Evolutionary conservation across 2,888 invertebrate species (phyloP), one percentile per base, ranked within the genome.

Genomic region (Drosophila tripunctata): DNA sequence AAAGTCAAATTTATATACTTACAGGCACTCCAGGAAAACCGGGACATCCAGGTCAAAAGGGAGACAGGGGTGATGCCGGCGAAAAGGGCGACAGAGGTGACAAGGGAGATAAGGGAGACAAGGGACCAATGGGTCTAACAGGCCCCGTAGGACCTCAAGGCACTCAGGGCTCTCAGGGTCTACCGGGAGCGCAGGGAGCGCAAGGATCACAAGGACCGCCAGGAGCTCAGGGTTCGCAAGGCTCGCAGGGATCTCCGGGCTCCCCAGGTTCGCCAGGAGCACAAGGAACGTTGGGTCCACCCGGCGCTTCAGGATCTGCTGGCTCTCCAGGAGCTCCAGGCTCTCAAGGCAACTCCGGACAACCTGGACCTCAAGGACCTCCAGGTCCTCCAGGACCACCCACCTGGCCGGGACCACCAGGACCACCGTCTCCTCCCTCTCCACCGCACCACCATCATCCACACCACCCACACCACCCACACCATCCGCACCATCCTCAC

Each of bases 181-280:
- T 22, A 1, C 70, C 65, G 17, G 70, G 70, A 0, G 24, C 36
- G 0, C 65, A 52, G 22, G 68, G 68, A 1, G 19, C 48, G 3
- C 68, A 69, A n/a, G 68, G 68, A 1, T 22, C 52, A 3, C 52
- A 51, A 7, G 68, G 68, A 12, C 71, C 43, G 3, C 70, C 71
- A 2, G 70, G 70, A 6, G 5, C 71, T 0, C 71, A 70, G 10
- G 70, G 70, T n/a, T 56, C 60, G 1, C 55, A 64, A 6, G 69
- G 69, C 4, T 35, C 58, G 1, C 70, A 56, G 27, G 70, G 70
- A 4, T 52, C 60, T 6, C 65, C 70, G 0, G 70, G 70, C 1
- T 44, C 50, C 2, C 50, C 65, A 22, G 65, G 65, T 1, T 4
- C 60, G 1, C 40, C 68, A 2, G 68, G 68, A 4, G 30, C 48